phyloP scores from a whole-genome alignment of 2,797 vertebrate genomes.

The Gobio occitaniae region DNA sequence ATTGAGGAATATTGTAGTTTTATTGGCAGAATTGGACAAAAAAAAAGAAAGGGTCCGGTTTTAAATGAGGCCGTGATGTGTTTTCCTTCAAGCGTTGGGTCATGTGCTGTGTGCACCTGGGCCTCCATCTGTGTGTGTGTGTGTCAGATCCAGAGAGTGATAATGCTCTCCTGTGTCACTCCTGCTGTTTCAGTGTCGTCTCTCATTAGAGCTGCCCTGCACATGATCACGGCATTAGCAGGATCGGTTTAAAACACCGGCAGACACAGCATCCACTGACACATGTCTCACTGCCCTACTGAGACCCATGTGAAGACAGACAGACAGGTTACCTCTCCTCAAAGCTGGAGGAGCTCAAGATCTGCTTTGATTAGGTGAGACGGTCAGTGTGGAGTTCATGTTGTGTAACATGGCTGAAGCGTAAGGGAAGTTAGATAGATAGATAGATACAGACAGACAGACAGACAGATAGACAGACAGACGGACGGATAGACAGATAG shows the following conservation, averaged over 20 bases:
- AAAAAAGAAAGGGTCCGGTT: not conserved
- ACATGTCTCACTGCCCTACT: slow-evolving; percentile 67
- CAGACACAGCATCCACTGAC: slow-evolving; percentile 61
- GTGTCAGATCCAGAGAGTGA: slow-evolving; percentile 28
- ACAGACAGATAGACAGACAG: not conserved
- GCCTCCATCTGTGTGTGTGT: slow-evolving; percentile 5
- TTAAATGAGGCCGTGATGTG: slow-evolving; percentile 12
- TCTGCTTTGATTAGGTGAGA: slow-evolving; percentile 72
- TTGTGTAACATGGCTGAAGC: slow-evolving; percentile 26
- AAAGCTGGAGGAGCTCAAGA: slow-evolving; percentile 72
- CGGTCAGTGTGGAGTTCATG: slow-evolving; percentile 48
- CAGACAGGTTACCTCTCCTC: slow-evolving; percentile 70
- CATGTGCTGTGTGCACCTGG: slow-evolving; percentile 53
- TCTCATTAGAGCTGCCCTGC: slow-evolving; percentile 75
- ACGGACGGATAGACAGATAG: not conserved
- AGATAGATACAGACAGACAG: not conserved
- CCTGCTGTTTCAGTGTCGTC: slow-evolving; percentile 67
- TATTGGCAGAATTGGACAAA: not conserved
- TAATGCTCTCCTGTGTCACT: slow-evolving; percentile 63
- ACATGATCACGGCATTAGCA: slow-evolving; percentile 58
- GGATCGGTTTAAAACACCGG: slow-evolving; percentile 74
- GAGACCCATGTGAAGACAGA: slow-evolving; percentile 66
- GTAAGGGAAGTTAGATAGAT: not conserved
- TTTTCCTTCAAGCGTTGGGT: slow-evolving; percentile 59
- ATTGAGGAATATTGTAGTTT: no score